Evolutionary conservation across 2,113 vertebrate genomes (phyloP).

Genomic region (Nannospalax galili): DNA sequence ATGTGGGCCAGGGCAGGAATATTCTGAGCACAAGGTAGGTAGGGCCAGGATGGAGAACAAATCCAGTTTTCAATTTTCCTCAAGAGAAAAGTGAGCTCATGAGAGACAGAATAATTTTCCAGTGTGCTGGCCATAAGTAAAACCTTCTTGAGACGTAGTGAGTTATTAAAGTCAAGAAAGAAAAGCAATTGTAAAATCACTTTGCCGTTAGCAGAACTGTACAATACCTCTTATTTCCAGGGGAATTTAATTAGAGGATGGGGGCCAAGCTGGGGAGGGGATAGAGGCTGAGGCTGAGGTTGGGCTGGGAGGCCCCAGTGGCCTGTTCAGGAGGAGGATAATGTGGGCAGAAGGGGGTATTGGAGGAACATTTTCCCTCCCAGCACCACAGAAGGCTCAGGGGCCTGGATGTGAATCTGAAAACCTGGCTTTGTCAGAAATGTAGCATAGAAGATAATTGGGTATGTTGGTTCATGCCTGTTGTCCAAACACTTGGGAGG

Average conservation of each 20-base stretch:
- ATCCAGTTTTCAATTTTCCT: constrained; percentile 73
- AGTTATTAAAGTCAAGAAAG: constrained; percentile 74
- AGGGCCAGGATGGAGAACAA: neutral
- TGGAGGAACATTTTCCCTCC: neutral
- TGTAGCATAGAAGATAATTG: neutral
- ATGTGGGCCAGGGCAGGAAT: neutral
- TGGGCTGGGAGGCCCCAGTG: neutral
- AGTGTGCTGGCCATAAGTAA: constrained; percentile 54
- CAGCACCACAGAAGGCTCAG: fast-evolving
- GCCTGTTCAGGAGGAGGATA: neutral
- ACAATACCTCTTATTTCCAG: constrained; percentile 73
- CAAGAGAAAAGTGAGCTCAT: constrained; percentile 52
- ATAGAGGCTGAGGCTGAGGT: neutral
- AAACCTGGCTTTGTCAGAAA: neutral
- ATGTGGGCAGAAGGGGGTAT: fast-evolving
- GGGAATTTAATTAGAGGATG: constrained; percentile 75
- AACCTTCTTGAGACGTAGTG: constrained; percentile 72
- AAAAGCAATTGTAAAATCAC: constrained; percentile 70
- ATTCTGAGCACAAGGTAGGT: constrained; percentile 45
- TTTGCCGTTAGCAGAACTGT: constrained; percentile 70
- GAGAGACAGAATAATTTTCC: constrained; percentile 73
- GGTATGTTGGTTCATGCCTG: neutral
- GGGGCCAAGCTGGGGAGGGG: neutral
- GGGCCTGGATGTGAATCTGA: neutral
- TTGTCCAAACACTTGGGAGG: neutral